Conservation (phyloP, 2,113 vertebrate species). For the Capra hircus region DNA sequence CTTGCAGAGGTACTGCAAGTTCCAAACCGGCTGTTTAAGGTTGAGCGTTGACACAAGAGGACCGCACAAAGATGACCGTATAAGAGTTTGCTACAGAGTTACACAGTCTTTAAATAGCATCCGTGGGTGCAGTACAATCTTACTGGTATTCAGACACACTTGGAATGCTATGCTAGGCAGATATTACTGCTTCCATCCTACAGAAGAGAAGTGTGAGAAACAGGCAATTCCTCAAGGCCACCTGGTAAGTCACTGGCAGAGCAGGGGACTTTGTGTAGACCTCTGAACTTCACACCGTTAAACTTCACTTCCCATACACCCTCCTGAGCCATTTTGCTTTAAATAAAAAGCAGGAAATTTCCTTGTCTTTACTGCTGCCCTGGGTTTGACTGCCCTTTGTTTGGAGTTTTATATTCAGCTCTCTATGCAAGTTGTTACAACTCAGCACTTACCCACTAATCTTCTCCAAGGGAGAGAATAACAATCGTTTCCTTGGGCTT, state of each 20-base stretch:
- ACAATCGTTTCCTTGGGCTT: conserved; percentile 49
- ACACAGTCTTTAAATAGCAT: not conserved
- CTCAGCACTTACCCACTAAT: conserved; percentile 54
- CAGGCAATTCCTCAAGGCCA: not conserved
- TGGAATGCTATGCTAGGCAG: not conserved
- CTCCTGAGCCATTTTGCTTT: conserved; percentile 45
- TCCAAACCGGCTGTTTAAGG: not conserved
- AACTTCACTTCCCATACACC: not conserved
- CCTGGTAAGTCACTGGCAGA: not conserved
- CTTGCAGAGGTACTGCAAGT: not conserved
- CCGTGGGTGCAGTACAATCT: not conserved
- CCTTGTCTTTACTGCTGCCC: not conserved
- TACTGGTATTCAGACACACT: not conserved
- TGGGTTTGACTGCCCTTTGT: conserved; percentile 25
- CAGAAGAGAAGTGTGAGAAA: not conserved
- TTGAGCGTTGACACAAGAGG: not conserved
- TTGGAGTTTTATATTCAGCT: conserved; percentile 40
- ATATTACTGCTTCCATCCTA: not conserved
- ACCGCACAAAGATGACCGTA: not conserved
- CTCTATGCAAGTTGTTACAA: conserved; percentile 56
- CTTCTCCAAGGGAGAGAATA: conserved; percentile 50
- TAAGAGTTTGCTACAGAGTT: not conserved
- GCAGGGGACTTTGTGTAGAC: not conserved
- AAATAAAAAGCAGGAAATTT: conserved; percentile 46
- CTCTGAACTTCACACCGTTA: conserved; percentile 27